Evolutionary conservation across 1,140 invertebrate genomes (phyloP), one percentile per base, ranked within the genome.

Genomic region (Asbolus verrucosus): DNA sequence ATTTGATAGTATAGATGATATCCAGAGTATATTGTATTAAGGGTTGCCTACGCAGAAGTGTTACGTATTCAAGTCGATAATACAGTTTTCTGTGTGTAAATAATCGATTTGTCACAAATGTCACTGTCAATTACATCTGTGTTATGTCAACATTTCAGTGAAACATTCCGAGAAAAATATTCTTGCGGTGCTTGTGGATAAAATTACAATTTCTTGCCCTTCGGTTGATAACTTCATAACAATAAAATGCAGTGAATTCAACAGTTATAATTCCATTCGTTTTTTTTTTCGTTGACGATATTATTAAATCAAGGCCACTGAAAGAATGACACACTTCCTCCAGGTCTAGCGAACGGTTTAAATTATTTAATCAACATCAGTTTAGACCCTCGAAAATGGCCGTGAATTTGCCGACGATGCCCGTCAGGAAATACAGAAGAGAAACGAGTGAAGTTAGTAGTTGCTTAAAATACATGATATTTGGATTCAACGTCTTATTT

Each of bases 391-490:
- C 6, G 9, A 16, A 50, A 65, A 78, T 79, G 76, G 75, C 76
- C 65, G 77, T 77, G 24, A 84, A 82, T 78, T 82, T 86, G 81
- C 82, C 84, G 75, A 81, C 80, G 60, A 84, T 89, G 77, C 83
- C 82, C 67, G 79, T 84, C 46, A 81, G 90, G 77, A 93, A 93
- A 84, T 91, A 92, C 83, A 85, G 92, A 80, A 87, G 92, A 78
- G 92, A 94, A 82, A 92, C 92, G 71, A 94, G 90, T 82, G 96
- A 98, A 92, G 94, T 98, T 78, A 96, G 94, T 86, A 97, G 95
- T 85, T 97, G 95, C 83, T 87, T 98, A 46, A 98, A 98, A 85
- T 98, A 98, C 85, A 88, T 97, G 81, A 96, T 98, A 76, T 98
- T 98, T 85, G 91, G 93, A 81, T 96, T 97, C 84, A 98, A 98